Conservation (phyloP, 2,888 invertebrate genomes). For the Melipona bicolor region DNA sequence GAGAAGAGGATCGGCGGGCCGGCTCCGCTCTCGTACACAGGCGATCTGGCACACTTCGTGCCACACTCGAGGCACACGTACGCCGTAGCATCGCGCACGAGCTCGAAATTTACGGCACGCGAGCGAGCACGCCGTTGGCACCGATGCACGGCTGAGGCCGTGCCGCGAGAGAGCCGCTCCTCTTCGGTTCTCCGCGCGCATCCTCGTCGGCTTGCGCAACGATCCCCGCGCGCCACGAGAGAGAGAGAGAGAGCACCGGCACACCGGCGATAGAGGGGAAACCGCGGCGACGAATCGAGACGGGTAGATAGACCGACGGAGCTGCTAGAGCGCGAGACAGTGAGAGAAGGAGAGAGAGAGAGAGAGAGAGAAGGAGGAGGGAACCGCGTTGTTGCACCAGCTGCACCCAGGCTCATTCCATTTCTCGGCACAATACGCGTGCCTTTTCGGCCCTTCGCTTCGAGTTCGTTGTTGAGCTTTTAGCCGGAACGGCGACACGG, state of each 20-base stretch:
- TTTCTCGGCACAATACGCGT: slow-evolving; percentile 69
- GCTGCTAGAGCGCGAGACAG: slow-evolving; percentile 38
- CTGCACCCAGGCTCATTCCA: slow-evolving; percentile 76
- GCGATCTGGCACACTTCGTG: slow-evolving; percentile 83
- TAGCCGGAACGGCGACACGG: background rate
- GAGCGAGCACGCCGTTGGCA: slow-evolving; percentile 79
- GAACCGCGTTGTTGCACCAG: slow-evolving; percentile 64
- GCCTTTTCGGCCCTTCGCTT: slow-evolving; percentile 10
- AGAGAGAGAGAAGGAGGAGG: slow-evolving; percentile 37
- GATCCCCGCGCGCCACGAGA: slow-evolving; percentile 56
- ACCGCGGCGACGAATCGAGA: slow-evolving; percentile 43
- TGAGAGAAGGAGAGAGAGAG: background rate
- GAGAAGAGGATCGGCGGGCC: slow-evolving; percentile 49
- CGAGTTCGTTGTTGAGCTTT: slow-evolving; percentile 9
- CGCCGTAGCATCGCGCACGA: slow-evolving; percentile 82
- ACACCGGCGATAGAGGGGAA: background rate
- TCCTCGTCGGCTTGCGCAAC: slow-evolving; percentile 74
- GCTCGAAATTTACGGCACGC: slow-evolving; percentile 84
- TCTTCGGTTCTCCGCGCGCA: slow-evolving; percentile 64
- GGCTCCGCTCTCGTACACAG: slow-evolving; percentile 50
- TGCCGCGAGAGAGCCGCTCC: slow-evolving; percentile 56
- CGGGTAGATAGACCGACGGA: slow-evolving; percentile 50
- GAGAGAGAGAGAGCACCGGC: slow-evolving; percentile 42
- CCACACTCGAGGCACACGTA: slow-evolving; percentile 82
- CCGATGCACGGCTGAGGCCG: slow-evolving; percentile 68